Base-by-base conservation (phyloP, 2,113 vertebrate genomes). In the Ptyas mucosa region DNA sequence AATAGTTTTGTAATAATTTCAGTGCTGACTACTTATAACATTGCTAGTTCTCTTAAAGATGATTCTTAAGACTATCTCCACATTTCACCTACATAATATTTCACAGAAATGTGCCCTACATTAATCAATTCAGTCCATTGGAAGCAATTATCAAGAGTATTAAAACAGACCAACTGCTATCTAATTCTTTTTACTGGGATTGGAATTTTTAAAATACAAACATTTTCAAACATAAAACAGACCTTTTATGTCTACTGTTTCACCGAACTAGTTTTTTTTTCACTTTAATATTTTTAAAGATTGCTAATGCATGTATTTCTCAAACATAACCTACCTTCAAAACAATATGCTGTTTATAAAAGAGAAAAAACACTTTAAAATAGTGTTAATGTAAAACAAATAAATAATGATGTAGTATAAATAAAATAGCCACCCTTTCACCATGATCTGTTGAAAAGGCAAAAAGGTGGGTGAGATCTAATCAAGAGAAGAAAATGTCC, bases 1-100 rank as follows among this genome's bases (percentile, higher is more conserved):
- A 91, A 93, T 14, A 2, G n/a, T 89, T 93, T 94, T 88, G 93
- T 91, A 91, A 85, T 57, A 55, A 15, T 86, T 85, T 43, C 91
- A 11, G 6, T 39, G 46, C 23, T 64, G 29, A 87, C 12, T 85
- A 53, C 21, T 55, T 61, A 92, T 89, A 91, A 26, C 87, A 91
- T 91, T 91, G n/a, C n/a, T n/a, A n/a, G n/a, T n/a, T n/a, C n/a
- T n/a, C n/a, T n/a, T n/a, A 94, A 51, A 34, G 39, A 81, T 34
- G 24, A 0, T 9, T 89, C 88, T 20, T 34, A 61, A 75, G 58
- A 69, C 10, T 52, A 69, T 53, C 34, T 75, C 21, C 55, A n/a
- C 61, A 75, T 89, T 43, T 20, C 49, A 54, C n/a, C 53, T 23
- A 18, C 34, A 81, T 5, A 88, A 49, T 21, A 54, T 39, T 54